These are phyloP conservation scores for Cyprinodon variegatus DNA, from an alignment of 2,113 vertebrate species.

Conservation along the genomic window DNA sequence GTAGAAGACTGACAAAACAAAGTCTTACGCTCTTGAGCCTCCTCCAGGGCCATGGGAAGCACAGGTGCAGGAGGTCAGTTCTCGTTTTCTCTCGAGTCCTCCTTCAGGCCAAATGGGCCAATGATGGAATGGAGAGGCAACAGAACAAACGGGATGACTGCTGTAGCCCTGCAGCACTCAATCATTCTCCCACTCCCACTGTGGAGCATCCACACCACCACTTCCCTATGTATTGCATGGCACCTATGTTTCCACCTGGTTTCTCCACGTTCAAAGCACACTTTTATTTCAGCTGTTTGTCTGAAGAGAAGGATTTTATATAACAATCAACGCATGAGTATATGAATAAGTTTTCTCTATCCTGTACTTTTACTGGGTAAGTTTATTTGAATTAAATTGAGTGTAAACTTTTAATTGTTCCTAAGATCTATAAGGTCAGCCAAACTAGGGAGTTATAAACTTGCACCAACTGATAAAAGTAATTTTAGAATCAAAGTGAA, in stretches of 20 bases:
- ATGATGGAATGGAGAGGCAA: conserved; percentile 79
- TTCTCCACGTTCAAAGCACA: conserved; percentile 30
- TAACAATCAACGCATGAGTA: background rate
- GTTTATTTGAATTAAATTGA: background rate
- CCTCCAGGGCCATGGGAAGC: conserved; percentile 45
- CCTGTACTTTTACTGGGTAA: background rate
- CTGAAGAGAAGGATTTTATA: conserved; percentile 14
- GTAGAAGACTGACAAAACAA: conserved; percentile 50
- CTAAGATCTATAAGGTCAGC: background rate
- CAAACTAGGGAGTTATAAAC: background rate
- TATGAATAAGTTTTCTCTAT: background rate
- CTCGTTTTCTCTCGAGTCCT: conserved; percentile 56
- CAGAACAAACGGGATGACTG: conserved; percentile 75
- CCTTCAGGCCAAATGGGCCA: conserved; percentile 69
- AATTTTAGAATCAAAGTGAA: background rate
- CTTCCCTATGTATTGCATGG: conserved; percentile 51
- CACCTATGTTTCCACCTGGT: conserved; percentile 43
- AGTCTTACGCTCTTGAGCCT: conserved; percentile 33
- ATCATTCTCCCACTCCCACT: conserved; percentile 74
- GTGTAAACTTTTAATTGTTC: background rate
- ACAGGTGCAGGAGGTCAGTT: conserved; percentile 74
- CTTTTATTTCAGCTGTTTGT: conserved; percentile 8
- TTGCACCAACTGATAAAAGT: background rate
- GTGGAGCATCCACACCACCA: conserved; percentile 42
- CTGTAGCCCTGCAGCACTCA: conserved; percentile 75